phyloP scores from a whole-genome alignment of 2,113 vertebrate species.

The Xenus cinereus region DNA sequence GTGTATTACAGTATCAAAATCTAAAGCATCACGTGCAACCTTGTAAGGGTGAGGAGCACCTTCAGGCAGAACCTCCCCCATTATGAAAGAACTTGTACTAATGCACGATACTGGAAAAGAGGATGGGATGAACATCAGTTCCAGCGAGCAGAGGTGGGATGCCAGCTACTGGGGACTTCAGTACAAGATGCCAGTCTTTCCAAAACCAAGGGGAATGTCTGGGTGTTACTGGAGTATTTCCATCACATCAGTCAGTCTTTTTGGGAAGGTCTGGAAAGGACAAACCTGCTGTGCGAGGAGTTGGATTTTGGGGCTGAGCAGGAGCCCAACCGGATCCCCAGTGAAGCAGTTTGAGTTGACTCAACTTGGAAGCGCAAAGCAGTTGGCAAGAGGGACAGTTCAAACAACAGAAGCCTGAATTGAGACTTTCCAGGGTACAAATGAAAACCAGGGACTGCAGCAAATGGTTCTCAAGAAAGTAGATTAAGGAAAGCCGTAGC shows the following conservation, averaged over 20 bases:
- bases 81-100: accelerated
- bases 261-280: not conserved
- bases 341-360: not conserved
- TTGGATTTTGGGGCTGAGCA: not conserved
- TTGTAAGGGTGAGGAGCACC: not conserved
- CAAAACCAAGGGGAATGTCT: not conserved
- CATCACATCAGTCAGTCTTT: not conserved
- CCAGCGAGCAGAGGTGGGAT: not conserved
- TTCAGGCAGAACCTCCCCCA: not conserved
- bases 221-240: not conserved
- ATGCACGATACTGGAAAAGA: accelerated
- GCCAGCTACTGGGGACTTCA: not conserved
- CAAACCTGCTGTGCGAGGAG: not conserved
- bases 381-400: not conserved
- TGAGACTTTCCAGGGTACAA: not conserved
- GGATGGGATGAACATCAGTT: accelerated
- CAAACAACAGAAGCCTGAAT: not conserved
- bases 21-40: not conserved
- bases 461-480: not conserved
- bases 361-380: not conserved
- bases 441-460: not conserved
- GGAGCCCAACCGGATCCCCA: not conserved
- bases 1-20: not conserved
- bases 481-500: not conserved
- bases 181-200: accelerated